Evolutionary conservation across 1,140 invertebrate genomes (phyloP).

Genomic region (Phocides pigmalion): DNA sequence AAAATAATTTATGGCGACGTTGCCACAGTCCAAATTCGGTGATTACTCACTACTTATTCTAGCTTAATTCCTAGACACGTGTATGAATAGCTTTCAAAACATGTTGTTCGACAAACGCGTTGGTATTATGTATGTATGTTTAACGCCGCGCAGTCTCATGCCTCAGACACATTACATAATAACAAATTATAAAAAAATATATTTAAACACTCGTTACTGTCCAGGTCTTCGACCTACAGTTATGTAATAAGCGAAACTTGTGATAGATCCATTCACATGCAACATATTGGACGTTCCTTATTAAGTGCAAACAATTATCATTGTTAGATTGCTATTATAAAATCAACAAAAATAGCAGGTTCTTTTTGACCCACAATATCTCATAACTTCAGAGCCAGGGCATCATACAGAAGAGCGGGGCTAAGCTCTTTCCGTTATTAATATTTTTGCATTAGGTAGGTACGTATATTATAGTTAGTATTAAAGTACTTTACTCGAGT

Average conservation of each 20-base stretch:
- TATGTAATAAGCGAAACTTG: slow-evolving; percentile 41
- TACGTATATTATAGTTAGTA: no score
- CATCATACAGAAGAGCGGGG: no score
- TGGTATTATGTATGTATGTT: background rate
- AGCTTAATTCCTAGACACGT: background rate
- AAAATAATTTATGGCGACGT: no score
- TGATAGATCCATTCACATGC: slow-evolving; percentile 13
- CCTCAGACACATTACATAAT: slow-evolving; percentile 40
- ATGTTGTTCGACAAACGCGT: background rate
- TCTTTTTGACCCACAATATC: no score
- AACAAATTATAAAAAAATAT: slow-evolving; percentile 26
- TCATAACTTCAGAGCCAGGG: no score
- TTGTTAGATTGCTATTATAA: background rate
- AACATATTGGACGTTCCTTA: background rate
- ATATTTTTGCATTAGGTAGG: no score
- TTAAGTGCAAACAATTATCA: background rate
- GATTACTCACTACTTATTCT: background rate
- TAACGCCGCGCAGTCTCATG: slow-evolving; percentile 45
- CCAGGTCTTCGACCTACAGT: slow-evolving; percentile 41
- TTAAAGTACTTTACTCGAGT: no score
- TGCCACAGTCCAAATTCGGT: no score
- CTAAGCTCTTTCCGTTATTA: no score
- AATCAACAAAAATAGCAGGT: background rate
- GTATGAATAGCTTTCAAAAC: slow-evolving; percentile 4
- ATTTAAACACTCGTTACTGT: slow-evolving; percentile 23